These are phyloP conservation scores for Drosophila paramelanica DNA, from an alignment of 2,888 invertebrate genomes.

Conservation along the genomic window DNA sequence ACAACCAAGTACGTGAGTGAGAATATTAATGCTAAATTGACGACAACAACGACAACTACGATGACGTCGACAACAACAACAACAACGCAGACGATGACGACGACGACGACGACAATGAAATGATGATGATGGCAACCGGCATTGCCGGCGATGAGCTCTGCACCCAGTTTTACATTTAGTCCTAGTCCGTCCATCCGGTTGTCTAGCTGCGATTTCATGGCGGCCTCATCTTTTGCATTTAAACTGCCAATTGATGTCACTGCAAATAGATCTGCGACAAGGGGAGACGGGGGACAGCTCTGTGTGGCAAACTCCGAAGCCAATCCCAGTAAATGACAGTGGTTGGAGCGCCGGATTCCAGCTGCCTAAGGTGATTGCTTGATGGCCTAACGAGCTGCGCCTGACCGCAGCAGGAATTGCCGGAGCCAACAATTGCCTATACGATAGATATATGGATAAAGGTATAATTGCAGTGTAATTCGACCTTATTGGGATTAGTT, in stretches of 20 bases:
- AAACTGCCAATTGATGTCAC: conserved; percentile 83
- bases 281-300: not conserved
- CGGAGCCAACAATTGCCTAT: conserved; percentile 20
- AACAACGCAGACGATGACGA: conserved; percentile 33
- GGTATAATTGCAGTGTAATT: conserved; percentile 20
- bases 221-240: conserved; percentile 82
- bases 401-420: conserved; percentile 26
- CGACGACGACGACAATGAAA: conserved; percentile 40
- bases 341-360: conserved; percentile 52
- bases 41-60: conserved; percentile 64
- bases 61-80: conserved; percentile 58
- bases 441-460: conserved; percentile 12
- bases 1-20: conserved; percentile 82
- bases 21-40: conserved; percentile 83
- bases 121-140: conserved; percentile 48
- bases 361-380: conserved; percentile 36
- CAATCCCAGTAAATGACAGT: conserved; percentile 67
- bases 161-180: conserved; percentile 12
- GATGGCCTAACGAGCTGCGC: conserved; percentile 26
- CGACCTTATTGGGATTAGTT: not conserved
- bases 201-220: conserved; percentile 67
- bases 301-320: conserved; percentile 30
- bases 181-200: conserved; percentile 23
- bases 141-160: conserved; percentile 31
- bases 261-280: conserved; percentile 63